Conservation (phyloP, 2,113 vertebrate species). For the Eolophus roseicapilla region DNA sequence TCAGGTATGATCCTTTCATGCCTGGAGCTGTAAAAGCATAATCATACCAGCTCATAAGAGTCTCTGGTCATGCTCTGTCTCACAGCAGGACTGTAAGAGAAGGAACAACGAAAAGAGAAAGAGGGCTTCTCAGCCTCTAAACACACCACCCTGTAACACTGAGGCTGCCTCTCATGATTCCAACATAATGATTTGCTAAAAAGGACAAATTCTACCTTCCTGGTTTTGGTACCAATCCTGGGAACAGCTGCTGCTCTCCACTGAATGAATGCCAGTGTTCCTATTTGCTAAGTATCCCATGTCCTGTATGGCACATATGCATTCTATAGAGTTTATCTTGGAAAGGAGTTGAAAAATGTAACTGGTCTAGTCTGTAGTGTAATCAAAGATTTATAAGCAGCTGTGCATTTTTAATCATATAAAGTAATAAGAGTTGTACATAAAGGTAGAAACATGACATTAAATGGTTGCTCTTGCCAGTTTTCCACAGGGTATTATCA, state of each 20-base stretch:
- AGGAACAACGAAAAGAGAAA: background rate
- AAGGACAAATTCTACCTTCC: background rate
- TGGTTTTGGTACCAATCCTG: accelerated
- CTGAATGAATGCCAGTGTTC: background rate
- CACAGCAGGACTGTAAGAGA: background rate
- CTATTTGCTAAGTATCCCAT: background rate
- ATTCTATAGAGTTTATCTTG: background rate
- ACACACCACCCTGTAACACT: too few species aligned
- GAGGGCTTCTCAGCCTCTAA: background rate
- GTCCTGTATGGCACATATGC: background rate
- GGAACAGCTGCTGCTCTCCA: background rate
- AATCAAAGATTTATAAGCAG: constrained; percentile 36
- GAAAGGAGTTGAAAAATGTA: background rate
- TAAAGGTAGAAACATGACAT: constrained; percentile 16
- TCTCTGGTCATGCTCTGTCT: background rate
- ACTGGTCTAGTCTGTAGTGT: background rate
- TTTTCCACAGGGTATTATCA: background rate
- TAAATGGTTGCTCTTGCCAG: background rate
- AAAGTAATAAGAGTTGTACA: constrained; percentile 2
- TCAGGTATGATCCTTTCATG: background rate
- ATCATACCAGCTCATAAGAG: background rate
- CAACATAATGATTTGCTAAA: background rate
- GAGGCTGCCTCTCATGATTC: background rate
- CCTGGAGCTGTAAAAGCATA: background rate
- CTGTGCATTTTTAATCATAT: constrained; percentile 33